Evolutionary conservation across 2,113 vertebrate genomes (phyloP).

Genomic region (Leptodactylus fuscus): DNA sequence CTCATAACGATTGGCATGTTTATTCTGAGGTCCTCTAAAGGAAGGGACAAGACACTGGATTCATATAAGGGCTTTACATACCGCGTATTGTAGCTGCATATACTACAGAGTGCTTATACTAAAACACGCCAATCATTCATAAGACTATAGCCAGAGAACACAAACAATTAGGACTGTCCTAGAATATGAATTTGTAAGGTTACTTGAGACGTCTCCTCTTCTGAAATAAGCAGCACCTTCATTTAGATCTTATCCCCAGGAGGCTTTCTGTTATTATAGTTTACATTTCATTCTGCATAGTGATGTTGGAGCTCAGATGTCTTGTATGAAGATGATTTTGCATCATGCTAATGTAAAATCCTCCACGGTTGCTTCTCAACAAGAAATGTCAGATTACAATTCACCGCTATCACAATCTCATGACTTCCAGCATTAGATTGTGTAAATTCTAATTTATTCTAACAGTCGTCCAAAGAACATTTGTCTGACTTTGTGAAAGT

Average conservation of each 20-base stretch:
- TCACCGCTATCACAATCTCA: constrained; percentile 25
- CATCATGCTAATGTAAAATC: constrained; percentile 45
- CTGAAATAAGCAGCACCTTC: neutral
- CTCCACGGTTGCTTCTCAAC: constrained; percentile 10
- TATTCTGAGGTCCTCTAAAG: constrained; percentile 40
- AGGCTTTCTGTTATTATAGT: constrained; percentile 32
- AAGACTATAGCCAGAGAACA: neutral
- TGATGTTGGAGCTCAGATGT: constrained; percentile 37
- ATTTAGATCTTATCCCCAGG: constrained; percentile 29
- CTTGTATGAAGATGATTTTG: constrained; percentile 44
- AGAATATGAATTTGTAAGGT: neutral
- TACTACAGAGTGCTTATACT: neutral
- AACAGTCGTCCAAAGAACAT: constrained; percentile 13
- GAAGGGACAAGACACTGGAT: constrained; percentile 29
- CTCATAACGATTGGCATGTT: constrained; percentile 57
- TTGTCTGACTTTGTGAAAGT: constrained; percentile 28
- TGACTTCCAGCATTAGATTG: constrained; percentile 38
- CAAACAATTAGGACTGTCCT: neutral
- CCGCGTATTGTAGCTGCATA: neutral
- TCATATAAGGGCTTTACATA: neutral
- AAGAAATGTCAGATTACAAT: constrained; percentile 42
- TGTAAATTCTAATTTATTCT: constrained; percentile 39
- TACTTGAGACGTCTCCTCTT: constrained; percentile 1
- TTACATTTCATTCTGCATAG: constrained; percentile 42
- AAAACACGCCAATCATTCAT: neutral